A percentile compares a stretch with the other conserved stretches of the same genome.
Evolutionary conservation across 2,797 vertebrate genomes (phyloP).

Genomic region (Glyptemys insculpta): DNA sequence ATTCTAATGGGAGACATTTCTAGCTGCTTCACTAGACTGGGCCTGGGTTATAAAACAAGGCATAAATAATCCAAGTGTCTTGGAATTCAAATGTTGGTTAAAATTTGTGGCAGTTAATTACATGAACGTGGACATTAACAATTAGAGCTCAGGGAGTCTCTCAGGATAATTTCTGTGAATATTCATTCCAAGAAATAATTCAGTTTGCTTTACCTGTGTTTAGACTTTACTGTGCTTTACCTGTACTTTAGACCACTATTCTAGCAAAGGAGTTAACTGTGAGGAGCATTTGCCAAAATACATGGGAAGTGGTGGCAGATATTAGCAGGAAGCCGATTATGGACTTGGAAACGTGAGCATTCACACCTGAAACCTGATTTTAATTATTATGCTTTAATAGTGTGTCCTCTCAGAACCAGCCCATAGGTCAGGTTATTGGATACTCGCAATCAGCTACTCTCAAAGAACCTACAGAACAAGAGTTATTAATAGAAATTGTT

Average conservation of each 20-base stretch:
- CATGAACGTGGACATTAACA: background rate
- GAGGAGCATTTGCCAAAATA: background rate
- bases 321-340: background rate
- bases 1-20: background rate
- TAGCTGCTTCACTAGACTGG: background rate
- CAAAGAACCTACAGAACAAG: background rate
- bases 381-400: background rate
- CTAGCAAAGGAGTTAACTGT: background rate
- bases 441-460: background rate
- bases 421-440: background rate
- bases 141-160: background rate
- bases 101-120: slow-evolving; percentile 9
- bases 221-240: background rate
- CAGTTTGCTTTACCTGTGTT: background rate
- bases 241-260: background rate
- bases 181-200: background rate
- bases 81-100: background rate
- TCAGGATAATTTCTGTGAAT: background rate
- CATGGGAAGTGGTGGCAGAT: background rate
- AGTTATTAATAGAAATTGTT: background rate
- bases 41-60: background rate
- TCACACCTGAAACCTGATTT: background rate
- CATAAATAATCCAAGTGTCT: accelerated
- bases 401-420: background rate
- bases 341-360: background rate